phyloP scores from a whole-genome alignment of 2,888 invertebrate species.

The Colostygia pectinataria region DNA sequence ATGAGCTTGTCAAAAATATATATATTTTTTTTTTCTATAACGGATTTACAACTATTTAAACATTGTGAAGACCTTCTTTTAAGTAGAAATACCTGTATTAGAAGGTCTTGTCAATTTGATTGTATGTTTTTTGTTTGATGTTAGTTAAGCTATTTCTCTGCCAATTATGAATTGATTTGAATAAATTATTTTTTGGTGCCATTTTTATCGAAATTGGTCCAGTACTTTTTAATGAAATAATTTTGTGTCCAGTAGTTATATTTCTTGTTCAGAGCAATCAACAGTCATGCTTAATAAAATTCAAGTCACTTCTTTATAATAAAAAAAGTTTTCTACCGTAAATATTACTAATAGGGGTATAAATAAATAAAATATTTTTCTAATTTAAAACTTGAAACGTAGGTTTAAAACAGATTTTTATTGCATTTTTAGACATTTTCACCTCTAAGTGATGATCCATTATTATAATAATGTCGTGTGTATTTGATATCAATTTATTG shows the following conservation, averaged over 20 bases:
- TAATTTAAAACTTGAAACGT: not conserved
- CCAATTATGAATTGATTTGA: no score
- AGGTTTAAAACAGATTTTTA: conserved; percentile 2
- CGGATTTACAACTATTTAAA: no score
- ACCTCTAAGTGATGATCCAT: not conserved
- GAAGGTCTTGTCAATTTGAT: no score
- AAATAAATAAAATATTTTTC: conserved; percentile 8
- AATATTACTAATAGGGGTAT: not conserved
- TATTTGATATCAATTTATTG: conserved; percentile 2
- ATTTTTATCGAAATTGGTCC: no score
- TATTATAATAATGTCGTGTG: no score
- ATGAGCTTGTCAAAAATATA: no score
- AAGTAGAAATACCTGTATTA: no score
- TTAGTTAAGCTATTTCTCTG: no score
- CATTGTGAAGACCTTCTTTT: no score
- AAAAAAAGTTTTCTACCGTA: not conserved
- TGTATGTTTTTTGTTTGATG: no score
- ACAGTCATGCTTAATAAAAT: not conserved
- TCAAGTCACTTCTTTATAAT: not conserved
- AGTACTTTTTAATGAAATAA: not conserved
- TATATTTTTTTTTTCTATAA: no score
- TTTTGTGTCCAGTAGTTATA: conserved; percentile 1
- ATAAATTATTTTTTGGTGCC: no score
- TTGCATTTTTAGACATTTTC: conserved; percentile 13
- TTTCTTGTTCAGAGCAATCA: not conserved